Conservation (phyloP, 92 coral and sea anemone species). For the Blastomussa wellsi region DNA sequence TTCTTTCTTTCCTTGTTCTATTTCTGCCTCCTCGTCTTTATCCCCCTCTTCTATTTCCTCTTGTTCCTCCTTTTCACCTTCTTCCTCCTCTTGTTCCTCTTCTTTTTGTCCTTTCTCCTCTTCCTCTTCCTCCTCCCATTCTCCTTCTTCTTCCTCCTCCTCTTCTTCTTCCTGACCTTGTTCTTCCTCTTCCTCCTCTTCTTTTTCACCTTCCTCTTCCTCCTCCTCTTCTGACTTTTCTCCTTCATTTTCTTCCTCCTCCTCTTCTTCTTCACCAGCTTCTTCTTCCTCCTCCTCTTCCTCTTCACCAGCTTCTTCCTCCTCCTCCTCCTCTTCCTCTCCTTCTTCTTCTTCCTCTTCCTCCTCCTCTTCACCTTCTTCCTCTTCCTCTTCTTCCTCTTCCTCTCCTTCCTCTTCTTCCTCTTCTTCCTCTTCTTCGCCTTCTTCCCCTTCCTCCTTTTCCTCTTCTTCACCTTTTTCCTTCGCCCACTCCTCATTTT, state of each 20-base stretch:
- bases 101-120: conserved; percentile 16
- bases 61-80: conserved; percentile 16
- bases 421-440: conserved; percentile 24
- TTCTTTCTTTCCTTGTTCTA: conserved; percentile 25
- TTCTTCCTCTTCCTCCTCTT: conserved; percentile 34
- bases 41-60: conserved; percentile 20
- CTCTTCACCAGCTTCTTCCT: conserved; percentile 18
- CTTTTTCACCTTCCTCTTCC: conserved; percentile 25
- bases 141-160: conserved; percentile 16
- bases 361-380: conserved; percentile 20
- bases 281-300: conserved; percentile 28
- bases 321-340: conserved; percentile 29
- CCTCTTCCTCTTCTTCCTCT: conserved; percentile 15
- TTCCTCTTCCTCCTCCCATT: conserved; percentile 13
- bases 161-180: conserved; percentile 19
- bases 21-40: conserved; percentile 30
- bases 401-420: conserved; percentile 28
- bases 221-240: conserved; percentile 13
- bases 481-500: conserved; percentile 13
- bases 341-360: conserved; percentile 37
- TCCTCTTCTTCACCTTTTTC: conserved; percentile 20
- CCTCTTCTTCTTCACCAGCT: conserved; percentile 16
- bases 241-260: conserved; percentile 12
- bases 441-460: conserved; percentile 30
- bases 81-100: conserved; percentile 29